Percentiles rank a stretch among this genome's conserved stretches.
Conservation (phyloP, 2,797 vertebrate genomes). For the Leucoraja ocellata region DNA sequence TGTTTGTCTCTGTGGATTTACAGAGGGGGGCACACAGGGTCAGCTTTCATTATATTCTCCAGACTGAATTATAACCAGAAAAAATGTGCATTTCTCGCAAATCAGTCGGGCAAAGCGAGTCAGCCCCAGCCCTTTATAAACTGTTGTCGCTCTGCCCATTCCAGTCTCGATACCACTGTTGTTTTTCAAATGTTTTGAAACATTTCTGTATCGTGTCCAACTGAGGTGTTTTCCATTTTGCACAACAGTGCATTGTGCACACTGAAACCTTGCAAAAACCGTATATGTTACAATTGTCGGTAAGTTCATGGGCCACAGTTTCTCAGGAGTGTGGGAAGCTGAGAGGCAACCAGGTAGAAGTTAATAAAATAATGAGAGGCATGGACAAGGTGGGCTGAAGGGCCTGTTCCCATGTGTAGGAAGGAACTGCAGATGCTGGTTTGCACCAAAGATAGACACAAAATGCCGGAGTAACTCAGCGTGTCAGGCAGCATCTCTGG, state of each 20-base stretch:
- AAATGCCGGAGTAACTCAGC: too few relatives aligned
- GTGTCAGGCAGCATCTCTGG: too few relatives aligned
- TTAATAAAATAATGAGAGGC: too few relatives aligned
- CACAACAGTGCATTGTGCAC: not conserved
- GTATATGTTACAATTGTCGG: not conserved
- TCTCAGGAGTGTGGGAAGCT: too few relatives aligned
- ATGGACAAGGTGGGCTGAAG: too few relatives aligned
- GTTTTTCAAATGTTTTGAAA: not conserved
- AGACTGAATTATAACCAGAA: not conserved
- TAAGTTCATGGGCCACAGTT: too few relatives aligned
- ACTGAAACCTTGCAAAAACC: not conserved
- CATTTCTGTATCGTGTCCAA: not conserved
- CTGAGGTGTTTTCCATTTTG: not conserved
- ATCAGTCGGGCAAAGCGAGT: not conserved
- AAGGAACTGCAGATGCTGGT: too few relatives aligned
- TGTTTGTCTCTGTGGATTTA: not conserved
- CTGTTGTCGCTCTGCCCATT: not conserved
- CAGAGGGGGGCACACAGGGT: not conserved
- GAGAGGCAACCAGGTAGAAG: too few relatives aligned
- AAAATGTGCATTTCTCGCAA: not conserved
- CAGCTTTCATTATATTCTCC: not conserved
- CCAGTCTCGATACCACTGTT: not conserved
- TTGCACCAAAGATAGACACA: too few relatives aligned
- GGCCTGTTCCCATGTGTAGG: too few relatives aligned
- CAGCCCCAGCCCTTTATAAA: not conserved